Evolutionary conservation across 2,888 invertebrate genomes (phyloP).

Genomic region (Agapostemon virescens): DNA sequence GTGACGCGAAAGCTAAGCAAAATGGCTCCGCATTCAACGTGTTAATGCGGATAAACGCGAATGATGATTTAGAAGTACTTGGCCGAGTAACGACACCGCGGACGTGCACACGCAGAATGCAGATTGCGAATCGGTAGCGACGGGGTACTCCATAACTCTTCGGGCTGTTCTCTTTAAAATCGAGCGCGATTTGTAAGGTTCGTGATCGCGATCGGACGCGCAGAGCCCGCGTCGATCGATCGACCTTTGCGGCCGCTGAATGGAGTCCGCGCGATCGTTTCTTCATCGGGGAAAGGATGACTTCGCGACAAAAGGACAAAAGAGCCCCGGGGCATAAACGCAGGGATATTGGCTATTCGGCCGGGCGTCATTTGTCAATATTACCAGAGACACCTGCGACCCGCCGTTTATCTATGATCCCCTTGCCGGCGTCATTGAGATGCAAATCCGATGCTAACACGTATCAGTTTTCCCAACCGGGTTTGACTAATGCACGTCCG

Average conservation of each 20-base stretch:
- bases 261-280: slow-evolving; percentile 14
- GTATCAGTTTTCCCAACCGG: slow-evolving; percentile 59
- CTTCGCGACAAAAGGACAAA: slow-evolving; percentile 41
- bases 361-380: slow-evolving; percentile 60
- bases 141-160: slow-evolving; percentile 39
- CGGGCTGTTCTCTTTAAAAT: slow-evolving; percentile 1
- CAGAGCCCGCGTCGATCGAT: not conserved
- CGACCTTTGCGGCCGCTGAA: slow-evolving; percentile 15
- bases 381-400: slow-evolving; percentile 53
- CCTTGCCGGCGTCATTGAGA: slow-evolving; percentile 54
- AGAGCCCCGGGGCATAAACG: slow-evolving; percentile 29
- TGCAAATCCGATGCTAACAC: slow-evolving; percentile 64
- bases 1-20: too few species aligned
- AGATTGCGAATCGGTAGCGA: slow-evolving; percentile 34
- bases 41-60: slow-evolving; percentile 61
- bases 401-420: slow-evolving; percentile 46
- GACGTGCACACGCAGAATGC: slow-evolving; percentile 45
- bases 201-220: not conserved
- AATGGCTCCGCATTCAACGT: too few species aligned
- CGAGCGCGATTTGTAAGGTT: not conserved
- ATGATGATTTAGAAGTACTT: slow-evolving; percentile 63
- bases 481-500: slow-evolving; percentile 58
- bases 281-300: not conserved
- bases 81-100: slow-evolving; percentile 49
- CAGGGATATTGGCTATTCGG: slow-evolving; percentile 38